Conservation (phyloP, 2,888 invertebrate genomes). For the Drosophila phalerata region DNA sequence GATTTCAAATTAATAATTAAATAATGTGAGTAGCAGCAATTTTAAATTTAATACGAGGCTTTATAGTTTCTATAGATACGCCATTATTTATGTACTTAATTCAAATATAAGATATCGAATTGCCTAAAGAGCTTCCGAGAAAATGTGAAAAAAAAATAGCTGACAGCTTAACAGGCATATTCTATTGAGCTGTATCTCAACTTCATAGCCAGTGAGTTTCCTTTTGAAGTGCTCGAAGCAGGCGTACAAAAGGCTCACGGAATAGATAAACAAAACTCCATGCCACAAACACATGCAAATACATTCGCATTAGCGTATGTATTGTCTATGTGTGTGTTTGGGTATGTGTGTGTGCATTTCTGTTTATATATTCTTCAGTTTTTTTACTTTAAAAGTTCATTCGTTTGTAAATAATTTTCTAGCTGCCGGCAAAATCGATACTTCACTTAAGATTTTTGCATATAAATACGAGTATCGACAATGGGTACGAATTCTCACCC, state of each 20-base stretch:
- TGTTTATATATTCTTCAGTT: slow-evolving; percentile 4
- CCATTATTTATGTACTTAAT: neutral
- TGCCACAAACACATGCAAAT: slow-evolving; percentile 62
- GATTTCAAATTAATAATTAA: neutral
- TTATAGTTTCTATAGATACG: neutral
- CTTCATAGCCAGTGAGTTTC: slow-evolving; percentile 54
- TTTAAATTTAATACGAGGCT: neutral
- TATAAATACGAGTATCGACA: slow-evolving; percentile 49
- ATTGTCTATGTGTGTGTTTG: neutral
- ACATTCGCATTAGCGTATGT: slow-evolving; percentile 12
- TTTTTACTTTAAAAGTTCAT: slow-evolving; percentile 69
- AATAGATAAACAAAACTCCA: slow-evolving; percentile 60
- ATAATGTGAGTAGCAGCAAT: neutral
- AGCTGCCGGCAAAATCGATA: slow-evolving; percentile 77
- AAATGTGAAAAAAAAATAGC: neutral
- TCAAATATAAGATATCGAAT: neutral
- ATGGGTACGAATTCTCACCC: neutral
- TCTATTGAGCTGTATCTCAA: slow-evolving; percentile 43
- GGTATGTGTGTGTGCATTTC: slow-evolving; percentile 6
- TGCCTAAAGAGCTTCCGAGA: neutral
- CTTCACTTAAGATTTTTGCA: slow-evolving; percentile 79
- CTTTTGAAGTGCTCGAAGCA: slow-evolving; percentile 53
- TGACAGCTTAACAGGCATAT: slow-evolving; percentile 28
- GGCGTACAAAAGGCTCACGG: slow-evolving; percentile 50
- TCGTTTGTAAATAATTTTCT: slow-evolving; percentile 78